Percentiles rank a stretch among this genome's conserved stretches.
phyloP scores from a whole-genome alignment of 2,888 invertebrate genomes.

The Chorisops tibialis region DNA sequence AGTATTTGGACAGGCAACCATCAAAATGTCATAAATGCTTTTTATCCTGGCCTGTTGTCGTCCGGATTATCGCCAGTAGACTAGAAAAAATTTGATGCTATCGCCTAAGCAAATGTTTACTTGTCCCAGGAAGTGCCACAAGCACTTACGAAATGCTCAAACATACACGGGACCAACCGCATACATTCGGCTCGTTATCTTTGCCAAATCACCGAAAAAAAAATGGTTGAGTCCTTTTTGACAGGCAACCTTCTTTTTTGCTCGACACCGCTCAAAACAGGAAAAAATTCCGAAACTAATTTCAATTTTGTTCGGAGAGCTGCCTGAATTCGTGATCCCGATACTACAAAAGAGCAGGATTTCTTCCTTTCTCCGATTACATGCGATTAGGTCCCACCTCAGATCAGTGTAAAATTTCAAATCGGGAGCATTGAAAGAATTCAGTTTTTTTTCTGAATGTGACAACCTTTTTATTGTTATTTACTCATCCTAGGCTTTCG shows the following conservation, averaged over 20 bases:
- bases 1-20: conserved; percentile 38
- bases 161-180: conserved; percentile 17
- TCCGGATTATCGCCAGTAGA: conserved; percentile 13
- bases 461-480: conserved; percentile 18
- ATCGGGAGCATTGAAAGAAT: background rate
- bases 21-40: conserved; percentile 58
- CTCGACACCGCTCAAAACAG: conserved; percentile 7
- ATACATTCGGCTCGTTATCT: conserved; percentile 7
- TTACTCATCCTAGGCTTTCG: conserved; percentile 2
- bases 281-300: conserved; percentile 11
- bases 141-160: background rate
- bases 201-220: conserved; percentile 2
- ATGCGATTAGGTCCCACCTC: conserved; percentile 14
- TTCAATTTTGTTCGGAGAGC: conserved; percentile 11
- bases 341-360: conserved; percentile 18
- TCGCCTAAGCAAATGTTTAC: conserved; percentile 21
- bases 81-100: conserved; percentile 18
- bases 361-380: conserved; percentile 23
- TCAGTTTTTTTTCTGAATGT: conserved; percentile 14
- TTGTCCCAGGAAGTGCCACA: conserved; percentile 14
- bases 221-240: background rate
- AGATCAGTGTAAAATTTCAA: conserved; percentile 16
- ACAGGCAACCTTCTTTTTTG: background rate
- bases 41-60: too few species aligned
- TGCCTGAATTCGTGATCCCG: background rate